Conservation (phyloP, 2,797 vertebrate species). For the Diglossa cyanea region DNA sequence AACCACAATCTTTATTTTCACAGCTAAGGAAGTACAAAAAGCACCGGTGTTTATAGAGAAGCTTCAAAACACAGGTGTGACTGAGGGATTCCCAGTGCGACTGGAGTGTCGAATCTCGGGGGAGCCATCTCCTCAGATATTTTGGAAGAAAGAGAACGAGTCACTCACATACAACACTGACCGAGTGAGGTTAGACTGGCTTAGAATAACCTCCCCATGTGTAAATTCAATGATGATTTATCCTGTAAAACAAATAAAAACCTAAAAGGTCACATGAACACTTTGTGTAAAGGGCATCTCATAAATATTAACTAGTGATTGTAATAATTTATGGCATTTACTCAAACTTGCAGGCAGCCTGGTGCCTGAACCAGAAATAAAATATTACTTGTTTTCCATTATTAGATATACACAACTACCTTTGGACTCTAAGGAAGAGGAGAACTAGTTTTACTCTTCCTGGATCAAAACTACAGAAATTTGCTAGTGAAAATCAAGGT, state of each 20-base stretch:
- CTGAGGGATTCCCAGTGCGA: constrained; percentile 92
- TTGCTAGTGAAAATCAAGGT: neutral
- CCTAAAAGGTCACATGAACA: neutral
- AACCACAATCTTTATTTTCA: neutral
- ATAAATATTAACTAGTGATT: neutral
- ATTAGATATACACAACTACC: neutral
- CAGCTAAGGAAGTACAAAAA: constrained; percentile 97
- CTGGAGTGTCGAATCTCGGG: constrained; percentile 91
- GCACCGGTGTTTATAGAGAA: constrained; percentile 91
- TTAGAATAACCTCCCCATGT: neutral
- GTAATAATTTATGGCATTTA: neutral
- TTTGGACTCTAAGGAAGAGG: neutral
- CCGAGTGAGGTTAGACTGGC: constrained; percentile 86
- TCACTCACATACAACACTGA: constrained; percentile 97
- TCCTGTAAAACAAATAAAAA: neutral
- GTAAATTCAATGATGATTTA: neutral
- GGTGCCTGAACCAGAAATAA: neutral
- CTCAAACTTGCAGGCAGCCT: neutral
- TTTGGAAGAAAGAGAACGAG: constrained; percentile 98
- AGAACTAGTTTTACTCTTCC: neutral
- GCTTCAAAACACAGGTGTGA: constrained; percentile 95
- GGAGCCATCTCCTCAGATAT: constrained; percentile 92
- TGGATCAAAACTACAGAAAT: neutral
- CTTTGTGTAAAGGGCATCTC: neutral
- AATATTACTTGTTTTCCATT: neutral